phyloP scores from a whole-genome alignment of 1,140 invertebrate species.

The Eriocheir sinensis region DNA sequence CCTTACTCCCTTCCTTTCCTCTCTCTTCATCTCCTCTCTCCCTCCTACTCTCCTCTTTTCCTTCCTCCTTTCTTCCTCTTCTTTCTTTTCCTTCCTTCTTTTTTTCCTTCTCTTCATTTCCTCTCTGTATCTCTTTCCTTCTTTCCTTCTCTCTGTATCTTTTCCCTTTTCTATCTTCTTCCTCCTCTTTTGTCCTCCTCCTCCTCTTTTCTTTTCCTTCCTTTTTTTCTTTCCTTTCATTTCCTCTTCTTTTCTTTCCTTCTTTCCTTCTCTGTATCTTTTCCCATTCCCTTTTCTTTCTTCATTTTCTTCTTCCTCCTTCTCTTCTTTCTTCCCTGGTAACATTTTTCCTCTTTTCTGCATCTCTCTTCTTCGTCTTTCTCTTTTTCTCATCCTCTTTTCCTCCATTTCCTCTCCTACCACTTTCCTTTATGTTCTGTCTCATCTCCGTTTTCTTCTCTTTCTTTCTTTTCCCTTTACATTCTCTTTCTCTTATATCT shows the following conservation, averaged over 20 bases:
- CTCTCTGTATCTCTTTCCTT: background rate
- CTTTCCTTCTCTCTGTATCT: slow-evolving; percentile 10
- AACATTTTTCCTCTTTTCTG: background rate
- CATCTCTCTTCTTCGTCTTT: background rate
- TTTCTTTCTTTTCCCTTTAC: background rate
- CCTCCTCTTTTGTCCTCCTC: background rate
- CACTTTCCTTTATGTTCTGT: background rate
- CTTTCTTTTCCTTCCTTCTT: background rate
- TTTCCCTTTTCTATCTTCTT: background rate
- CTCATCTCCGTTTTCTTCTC: background rate
- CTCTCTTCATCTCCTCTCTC: background rate
- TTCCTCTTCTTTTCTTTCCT: background rate
- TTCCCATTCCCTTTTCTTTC: background rate
- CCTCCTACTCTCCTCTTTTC: no score
- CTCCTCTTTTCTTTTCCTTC: background rate
- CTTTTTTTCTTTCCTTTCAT: background rate
- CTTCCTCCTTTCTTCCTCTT: no score
- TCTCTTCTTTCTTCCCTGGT: no score
- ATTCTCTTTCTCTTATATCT: background rate
- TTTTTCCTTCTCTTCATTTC: background rate
- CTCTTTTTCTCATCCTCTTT: background rate
- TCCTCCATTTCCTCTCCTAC: background rate
- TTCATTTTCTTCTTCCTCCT: no score
- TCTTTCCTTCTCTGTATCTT: no score
- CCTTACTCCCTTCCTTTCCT: background rate